Conservation (phyloP, 2,113 vertebrate genomes). For the Misgurnus mizolepis region DNA sequence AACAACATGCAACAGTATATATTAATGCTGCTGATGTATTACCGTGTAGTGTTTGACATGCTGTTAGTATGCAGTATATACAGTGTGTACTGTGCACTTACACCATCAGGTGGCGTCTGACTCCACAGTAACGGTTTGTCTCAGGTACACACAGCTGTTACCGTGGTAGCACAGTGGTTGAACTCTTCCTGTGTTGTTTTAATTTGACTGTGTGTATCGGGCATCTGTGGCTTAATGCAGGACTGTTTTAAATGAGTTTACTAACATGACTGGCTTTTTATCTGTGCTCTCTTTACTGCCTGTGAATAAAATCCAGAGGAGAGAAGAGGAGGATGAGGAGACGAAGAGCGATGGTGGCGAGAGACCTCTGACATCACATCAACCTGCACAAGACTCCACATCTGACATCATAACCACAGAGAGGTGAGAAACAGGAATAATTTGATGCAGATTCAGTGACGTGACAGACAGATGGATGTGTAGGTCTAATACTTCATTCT, state of each 20-base stretch:
- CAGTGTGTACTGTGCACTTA: constrained; percentile 1
- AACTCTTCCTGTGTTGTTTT: constrained; percentile 60
- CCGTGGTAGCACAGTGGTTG: constrained; percentile 73
- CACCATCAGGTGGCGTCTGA: constrained; percentile 63
- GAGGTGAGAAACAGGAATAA: constrained; percentile 73
- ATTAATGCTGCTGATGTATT: no score
- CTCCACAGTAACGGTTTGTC: constrained; percentile 46
- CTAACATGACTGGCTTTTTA: constrained; percentile 86
- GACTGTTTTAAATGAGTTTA: constrained; percentile 31
- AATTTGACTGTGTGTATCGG: constrained; percentile 14
- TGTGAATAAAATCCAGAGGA: constrained; percentile 76
- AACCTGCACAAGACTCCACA: constrained; percentile 54
- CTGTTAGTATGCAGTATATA: no score
- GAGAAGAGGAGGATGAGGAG: constrained; percentile 59
- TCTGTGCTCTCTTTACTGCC: constrained; percentile 85
- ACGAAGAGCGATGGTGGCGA: constrained; percentile 60
- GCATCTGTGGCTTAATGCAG: not conserved
- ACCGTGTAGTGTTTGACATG: no score
- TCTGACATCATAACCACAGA: constrained; percentile 75
- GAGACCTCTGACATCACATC: constrained; percentile 29
- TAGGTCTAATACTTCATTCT: not conserved
- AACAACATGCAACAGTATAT: no score
- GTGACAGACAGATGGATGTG: not conserved
- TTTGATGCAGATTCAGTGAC: no score
- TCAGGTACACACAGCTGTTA: constrained; percentile 73